Evolutionary conservation across 2,888 invertebrate species (phyloP), one percentile per base, ranked within the genome.

Genomic region (Heliconius sara): DNA sequence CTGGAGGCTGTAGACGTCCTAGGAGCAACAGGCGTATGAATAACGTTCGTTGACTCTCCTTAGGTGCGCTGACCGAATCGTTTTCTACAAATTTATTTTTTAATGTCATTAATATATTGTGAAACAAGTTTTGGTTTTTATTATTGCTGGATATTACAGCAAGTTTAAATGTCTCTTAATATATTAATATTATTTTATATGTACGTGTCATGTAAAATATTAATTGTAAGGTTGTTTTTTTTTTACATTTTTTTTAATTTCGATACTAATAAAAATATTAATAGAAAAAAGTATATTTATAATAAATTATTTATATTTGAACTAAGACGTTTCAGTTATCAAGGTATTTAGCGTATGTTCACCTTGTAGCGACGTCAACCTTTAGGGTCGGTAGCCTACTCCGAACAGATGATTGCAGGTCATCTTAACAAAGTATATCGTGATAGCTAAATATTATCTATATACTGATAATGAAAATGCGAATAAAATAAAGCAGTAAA

Each of bases 371-470:
- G 86, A 84, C 86, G 81, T 83, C 89, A 92, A 91, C 91, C 91
- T 92, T 90, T 84, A 87, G 86, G 89, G 89, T 89, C 89, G 87
- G 87, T 89, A 89, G 88, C 88, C 89, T 89, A 90, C 89, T 87
- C 86, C 83, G 89, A 90, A 89, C 88, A 89, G 87, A 88, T 88
- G 86, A 87, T 86, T 86, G 81, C 83, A 83, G 85, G 85, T 86
- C 85, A 85, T 82, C 82, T 81, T 80, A 75, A 81, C 79, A 79
- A 77, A 67, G 75, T 47, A 74, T 43, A 75, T 68, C 60, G 39
- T 43, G 67, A 63, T 67, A 68, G 57, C 10, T 34, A 47, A 47
- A 65, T 52, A 30, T 39, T 43, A 65, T 75, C 75, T 65, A 30
- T 16, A 60, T 60, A 60, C 16, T 16, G 7, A 57, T 34, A 25